Conservation (phyloP, 2,113 vertebrate species). For the Myiozetetes cayanensis region DNA sequence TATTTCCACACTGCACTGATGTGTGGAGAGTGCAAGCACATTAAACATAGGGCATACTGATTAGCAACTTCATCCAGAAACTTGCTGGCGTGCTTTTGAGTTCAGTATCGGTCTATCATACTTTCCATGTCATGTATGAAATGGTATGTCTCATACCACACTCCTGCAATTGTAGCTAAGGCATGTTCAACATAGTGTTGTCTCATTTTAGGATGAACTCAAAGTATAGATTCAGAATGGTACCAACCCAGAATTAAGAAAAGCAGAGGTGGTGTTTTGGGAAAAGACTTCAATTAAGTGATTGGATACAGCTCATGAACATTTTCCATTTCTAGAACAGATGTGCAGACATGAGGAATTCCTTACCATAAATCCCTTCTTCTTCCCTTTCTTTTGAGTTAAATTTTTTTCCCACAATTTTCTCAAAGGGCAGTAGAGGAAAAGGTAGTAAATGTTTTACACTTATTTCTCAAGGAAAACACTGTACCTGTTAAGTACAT, state of each 20-base stretch:
- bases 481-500: not conserved
- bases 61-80: not conserved
- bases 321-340: not conserved
- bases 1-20: not conserved
- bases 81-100: not conserved
- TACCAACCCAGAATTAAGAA: not conserved
- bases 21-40: not conserved
- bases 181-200: not conserved
- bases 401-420: not conserved
- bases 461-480: not conserved
- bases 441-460: not conserved
- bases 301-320: not conserved
- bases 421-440: not conserved
- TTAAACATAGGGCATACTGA: not conserved
- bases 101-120: not conserved
- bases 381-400: not conserved
- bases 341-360: not conserved
- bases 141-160: not conserved
- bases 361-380: not conserved
- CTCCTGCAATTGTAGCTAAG: not conserved
- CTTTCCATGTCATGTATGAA: not conserved
- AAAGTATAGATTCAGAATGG: not conserved
- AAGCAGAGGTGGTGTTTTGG: not conserved
- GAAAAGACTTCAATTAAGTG: not conserved
- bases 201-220: not conserved